These are phyloP conservation scores for Neocrepidodera transversa DNA, from an alignment of 2,888 invertebrate genomes.

Conservation along the genomic window DNA sequence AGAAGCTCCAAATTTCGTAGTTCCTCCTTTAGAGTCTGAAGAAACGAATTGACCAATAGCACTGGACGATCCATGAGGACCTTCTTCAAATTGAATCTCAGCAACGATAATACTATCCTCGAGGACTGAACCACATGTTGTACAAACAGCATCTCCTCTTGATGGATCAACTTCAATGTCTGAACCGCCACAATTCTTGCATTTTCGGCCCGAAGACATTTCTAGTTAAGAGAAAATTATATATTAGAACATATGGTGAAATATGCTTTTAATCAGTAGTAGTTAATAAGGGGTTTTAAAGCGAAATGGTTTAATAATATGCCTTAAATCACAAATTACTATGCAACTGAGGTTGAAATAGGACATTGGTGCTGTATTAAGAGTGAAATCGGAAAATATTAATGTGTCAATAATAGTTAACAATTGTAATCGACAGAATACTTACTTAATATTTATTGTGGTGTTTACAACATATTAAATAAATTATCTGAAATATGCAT, in stretches of 20 bases:
- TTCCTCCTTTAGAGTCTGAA: constrained; percentile 85
- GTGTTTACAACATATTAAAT: too few relatives aligned
- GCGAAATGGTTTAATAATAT: too few relatives aligned
- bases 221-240: not conserved
- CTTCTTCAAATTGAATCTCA: constrained; percentile 95
- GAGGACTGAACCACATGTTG: constrained; percentile 93
- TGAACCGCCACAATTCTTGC: constrained; percentile 85
- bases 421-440: too few relatives aligned
- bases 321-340: too few relatives aligned
- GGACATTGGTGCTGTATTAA: too few relatives aligned
- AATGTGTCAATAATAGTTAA: too few relatives aligned
- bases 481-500: too few relatives aligned
- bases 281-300: too few relatives aligned
- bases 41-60: constrained; percentile 95
- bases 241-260: not conserved
- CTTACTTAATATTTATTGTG: too few relatives aligned
- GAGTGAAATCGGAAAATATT: too few relatives aligned
- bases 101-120: constrained; percentile 97
- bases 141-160: constrained; percentile 95
- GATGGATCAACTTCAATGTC: constrained; percentile 95
- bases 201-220: constrained; percentile 74
- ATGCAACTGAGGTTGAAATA: too few relatives aligned
- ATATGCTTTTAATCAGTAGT: not conserved
- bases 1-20: constrained; percentile 79
- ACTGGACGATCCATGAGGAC: constrained; percentile 83